Conservation (phyloP, 92 coral and sea anemone species). For the Scolanthus callimorphus region DNA sequence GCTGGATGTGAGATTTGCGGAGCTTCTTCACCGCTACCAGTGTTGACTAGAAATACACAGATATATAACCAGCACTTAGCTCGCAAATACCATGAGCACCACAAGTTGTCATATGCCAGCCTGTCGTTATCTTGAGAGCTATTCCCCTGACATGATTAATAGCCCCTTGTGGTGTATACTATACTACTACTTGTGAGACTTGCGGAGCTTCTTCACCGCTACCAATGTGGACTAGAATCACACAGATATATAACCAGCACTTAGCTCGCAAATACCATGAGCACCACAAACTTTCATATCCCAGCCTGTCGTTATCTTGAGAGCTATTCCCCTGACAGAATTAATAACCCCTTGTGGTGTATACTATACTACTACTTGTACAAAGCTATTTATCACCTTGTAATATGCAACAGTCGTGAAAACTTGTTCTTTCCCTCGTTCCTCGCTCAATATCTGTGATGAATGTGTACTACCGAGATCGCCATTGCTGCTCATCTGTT, state of each 20-base stretch:
- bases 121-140: too few relatives aligned
- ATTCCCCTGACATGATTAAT: too few relatives aligned
- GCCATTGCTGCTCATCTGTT: conserved; percentile 22
- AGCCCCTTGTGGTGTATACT: too few relatives aligned
- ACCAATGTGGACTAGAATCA: conserved; percentile 53
- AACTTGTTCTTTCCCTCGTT: conserved; percentile 47
- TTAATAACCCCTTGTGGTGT: too few relatives aligned
- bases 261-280: too few relatives aligned
- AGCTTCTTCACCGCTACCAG: conserved; percentile 66
- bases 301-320: too few relatives aligned
- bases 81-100: too few relatives aligned
- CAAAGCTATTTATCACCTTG: conserved; percentile 32
- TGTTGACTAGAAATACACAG: conserved; percentile 35
- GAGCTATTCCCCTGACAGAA: too few relatives aligned
- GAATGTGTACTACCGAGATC: conserved; percentile 38
- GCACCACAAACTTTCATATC: too few relatives aligned
- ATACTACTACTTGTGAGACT: conserved; percentile 23
- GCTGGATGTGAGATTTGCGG: conserved; percentile 26
- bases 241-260: not conserved
- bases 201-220: conserved; percentile 62
- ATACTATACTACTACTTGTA: conserved; percentile 16
- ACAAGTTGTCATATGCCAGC: too few relatives aligned
- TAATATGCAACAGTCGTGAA: conserved; percentile 64
- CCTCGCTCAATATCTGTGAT: conserved; percentile 11
- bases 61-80: not conserved